Conservation (phyloP, 1,140 invertebrate genomes). For the Anoplophora glabripennis region DNA sequence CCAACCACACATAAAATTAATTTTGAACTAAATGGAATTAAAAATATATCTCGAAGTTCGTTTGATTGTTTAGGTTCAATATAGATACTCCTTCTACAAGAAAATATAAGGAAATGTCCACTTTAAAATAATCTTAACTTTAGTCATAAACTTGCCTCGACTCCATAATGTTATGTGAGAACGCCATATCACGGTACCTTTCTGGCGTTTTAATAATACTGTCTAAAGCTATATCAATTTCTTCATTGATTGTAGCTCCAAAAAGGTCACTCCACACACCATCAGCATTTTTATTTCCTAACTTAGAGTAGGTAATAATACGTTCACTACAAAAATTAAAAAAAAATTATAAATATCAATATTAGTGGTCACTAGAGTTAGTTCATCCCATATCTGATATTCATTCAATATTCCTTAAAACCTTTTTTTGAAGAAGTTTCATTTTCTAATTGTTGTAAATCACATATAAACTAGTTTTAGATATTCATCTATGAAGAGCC, state of each 20-base stretch:
- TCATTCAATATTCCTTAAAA: too few relatives aligned
- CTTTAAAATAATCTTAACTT: not conserved
- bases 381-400: too few relatives aligned
- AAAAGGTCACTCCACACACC: slow-evolving; percentile 59
- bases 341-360: too few relatives aligned
- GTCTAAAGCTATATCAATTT: slow-evolving; percentile 59
- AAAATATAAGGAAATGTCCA: not conserved
- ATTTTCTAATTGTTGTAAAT: too few relatives aligned
- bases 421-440: too few relatives aligned
- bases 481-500: too few relatives aligned
- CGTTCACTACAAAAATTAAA: too few relatives aligned
- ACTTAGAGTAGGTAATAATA: too few relatives aligned
- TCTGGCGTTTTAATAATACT: slow-evolving; percentile 56
- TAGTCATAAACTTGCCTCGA: slow-evolving; percentile 23
- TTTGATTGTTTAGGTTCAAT: slow-evolving; percentile 59
- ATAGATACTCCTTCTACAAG: slow-evolving; percentile 60
- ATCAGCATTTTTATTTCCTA: slow-evolving; percentile 26
- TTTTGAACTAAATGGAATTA: slow-evolving; percentile 58
- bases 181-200: slow-evolving; percentile 55
- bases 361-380: too few relatives aligned
- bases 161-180: slow-evolving; percentile 42
- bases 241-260: slow-evolving; percentile 54
- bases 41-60: slow-evolving; percentile 60
- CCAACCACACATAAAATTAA: slow-evolving; percentile 54
- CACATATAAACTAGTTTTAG: too few relatives aligned